Base-by-base conservation (phyloP, 2,888 invertebrate species). In the Psylliodes chrysocephalus region DNA sequence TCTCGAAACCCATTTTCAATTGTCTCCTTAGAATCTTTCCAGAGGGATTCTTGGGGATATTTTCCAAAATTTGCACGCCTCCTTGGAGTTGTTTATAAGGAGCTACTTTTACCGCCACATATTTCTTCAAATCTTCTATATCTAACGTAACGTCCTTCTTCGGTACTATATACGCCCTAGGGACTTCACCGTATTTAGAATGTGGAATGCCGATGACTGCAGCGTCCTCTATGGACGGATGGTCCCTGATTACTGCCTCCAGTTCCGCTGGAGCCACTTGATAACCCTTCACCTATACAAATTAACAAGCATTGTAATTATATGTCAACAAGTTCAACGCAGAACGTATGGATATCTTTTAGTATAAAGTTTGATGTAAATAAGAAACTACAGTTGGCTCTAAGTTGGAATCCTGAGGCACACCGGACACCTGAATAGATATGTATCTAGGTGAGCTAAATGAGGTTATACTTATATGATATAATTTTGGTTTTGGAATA, bases 261-360 rank as follows among this genome's bases (percentile, higher is more conserved):
- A 96, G 79, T 81, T 96, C 96, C 0, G 95, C 95, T 17, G 96
- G 96, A 7, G 95, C 89, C 5, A 96, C 95, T 88, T 94, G 88
- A 74, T 46, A 67, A 14, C 67, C 67, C 52, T 67, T 67, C 14
- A 67, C 67, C 67, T 67, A 25, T 10, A 59, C n/a, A n/a, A n/a
- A n/a, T n/a, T n/a, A n/a, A n/a, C n/a, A n/a, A n/a, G n/a, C n/a
- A n/a, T n/a, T n/a, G n/a, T n/a, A n/a, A n/a, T n/a, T n/a, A n/a
- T n/a, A n/a, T n/a, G n/a, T n/a, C n/a, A n/a, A n/a, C n/a, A n/a
- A n/a, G n/a, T n/a, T n/a, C n/a, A n/a, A n/a, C n/a, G n/a, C n/a
- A n/a, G n/a, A n/a, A n/a, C n/a, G n/a, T n/a, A n/a, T n/a, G n/a
- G n/a, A n/a, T n/a, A n/a, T n/a, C n/a, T n/a, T n/a, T n/a, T n/a